Evolutionary conservation across 2,888 invertebrate species (phyloP).

Genomic region (Pyrrhosoma nymphula): DNA sequence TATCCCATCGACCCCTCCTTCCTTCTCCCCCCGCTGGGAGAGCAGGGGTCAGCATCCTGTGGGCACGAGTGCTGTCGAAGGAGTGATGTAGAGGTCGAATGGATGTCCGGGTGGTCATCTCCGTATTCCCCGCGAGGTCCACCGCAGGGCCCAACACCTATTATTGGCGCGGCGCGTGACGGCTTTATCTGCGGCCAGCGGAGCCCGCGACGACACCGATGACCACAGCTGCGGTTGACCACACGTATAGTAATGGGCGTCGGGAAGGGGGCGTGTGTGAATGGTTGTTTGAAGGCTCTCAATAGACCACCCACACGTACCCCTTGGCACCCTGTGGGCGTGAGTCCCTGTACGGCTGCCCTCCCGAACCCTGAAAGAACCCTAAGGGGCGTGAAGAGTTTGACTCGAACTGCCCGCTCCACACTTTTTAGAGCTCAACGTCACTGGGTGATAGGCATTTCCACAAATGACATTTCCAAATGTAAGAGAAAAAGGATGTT

Average conservation of each 20-base stretch:
- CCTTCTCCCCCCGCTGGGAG: not conserved
- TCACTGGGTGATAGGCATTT: too few relatives aligned
- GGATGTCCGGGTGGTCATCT: not conserved
- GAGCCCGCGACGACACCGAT: conserved; percentile 34
- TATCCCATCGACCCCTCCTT: not conserved
- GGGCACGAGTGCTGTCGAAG: conserved; percentile 30
- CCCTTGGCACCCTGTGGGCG: not conserved
- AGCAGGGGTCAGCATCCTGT: not conserved
- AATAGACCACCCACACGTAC: conserved; percentile 43
- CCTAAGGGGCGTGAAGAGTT: not conserved
- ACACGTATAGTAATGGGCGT: not conserved
- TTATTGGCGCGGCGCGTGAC: conserved; percentile 44
- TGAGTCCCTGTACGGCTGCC: not conserved
- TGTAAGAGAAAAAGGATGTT: too few relatives aligned
- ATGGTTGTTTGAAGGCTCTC: not conserved
- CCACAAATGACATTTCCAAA: too few relatives aligned
- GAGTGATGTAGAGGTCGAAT: conserved; percentile 10
- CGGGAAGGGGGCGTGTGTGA: not conserved
- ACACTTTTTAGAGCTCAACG: not conserved
- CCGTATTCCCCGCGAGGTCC: not conserved
- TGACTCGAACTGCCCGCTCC: not conserved
- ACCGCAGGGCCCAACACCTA: not conserved
- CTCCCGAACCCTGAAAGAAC: not conserved
- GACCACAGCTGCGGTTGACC: conserved; percentile 51
- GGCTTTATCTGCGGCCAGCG: conserved; percentile 45